Evolutionary conservation across 1,140 invertebrate genomes (phyloP), one percentile per base, ranked within the genome.

Genomic region (Dryas iulia): DNA sequence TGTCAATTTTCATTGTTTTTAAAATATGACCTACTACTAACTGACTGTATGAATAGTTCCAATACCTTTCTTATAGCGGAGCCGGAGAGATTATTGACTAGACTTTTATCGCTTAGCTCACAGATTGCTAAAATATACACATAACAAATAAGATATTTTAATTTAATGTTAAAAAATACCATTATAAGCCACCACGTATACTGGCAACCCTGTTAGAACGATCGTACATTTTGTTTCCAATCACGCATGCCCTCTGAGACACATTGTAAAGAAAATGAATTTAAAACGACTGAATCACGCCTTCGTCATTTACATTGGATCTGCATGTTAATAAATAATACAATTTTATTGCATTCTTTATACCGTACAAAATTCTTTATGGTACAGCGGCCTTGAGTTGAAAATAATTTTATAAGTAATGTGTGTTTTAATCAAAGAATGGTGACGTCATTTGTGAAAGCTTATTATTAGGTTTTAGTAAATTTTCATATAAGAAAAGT

Each of bases 241-340:
- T 59, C 65, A 66, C 65, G 65, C 53, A 23, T 14, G n/a, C 56
- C 58, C 56, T 59, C 35, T 59, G 56, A 59, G 65, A 59, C 65
- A 59, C 39, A 66, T 66, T 66, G 57, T 66, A 31, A 54, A 58
- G 33, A 30, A 66, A 66, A 66, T 66, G 39, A 59, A 66, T 23
- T 59, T 52, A 25, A 60, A 47, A 18, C 3, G 8, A 7, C 39
- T 24, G 33, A 60, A 26, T 60, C 58, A 60, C 12, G 7, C 24
- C 57, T 23, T 39, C 21, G 14, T 24, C 33, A 60, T 60, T 28
- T 25, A 60, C 23, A 28, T 60, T 25, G 8, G 24, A 47, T 39
- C 39, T 47, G 39, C 39, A 47, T 47, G 39, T 47, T 47, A 21
- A 47, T 47, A 47, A 10, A 47, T 47, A 47, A 47, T 47, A 47